Evolutionary conservation across 1,140 invertebrate species (phyloP).

Genomic region (Helicoverpa armigera): DNA sequence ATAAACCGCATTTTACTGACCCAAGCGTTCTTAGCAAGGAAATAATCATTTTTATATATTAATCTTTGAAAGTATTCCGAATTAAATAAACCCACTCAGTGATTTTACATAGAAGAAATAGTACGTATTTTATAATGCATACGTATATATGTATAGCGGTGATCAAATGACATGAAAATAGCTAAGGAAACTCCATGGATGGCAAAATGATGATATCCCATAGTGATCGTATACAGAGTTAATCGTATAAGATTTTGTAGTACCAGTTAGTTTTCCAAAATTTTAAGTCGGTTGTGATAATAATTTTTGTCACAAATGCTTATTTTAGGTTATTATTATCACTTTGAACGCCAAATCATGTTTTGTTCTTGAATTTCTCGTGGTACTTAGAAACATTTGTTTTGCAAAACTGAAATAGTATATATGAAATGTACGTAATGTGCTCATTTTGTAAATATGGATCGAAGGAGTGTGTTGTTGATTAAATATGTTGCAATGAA

Average conservation of each 20-base stretch:
- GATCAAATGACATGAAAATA: too few relatives aligned
- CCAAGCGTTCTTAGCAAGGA: too few relatives aligned
- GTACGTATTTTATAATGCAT: too few relatives aligned
- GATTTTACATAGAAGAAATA: background rate
- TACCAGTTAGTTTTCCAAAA: background rate
- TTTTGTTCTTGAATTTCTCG: background rate
- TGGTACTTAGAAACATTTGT: background rate
- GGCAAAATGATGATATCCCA: too few relatives aligned
- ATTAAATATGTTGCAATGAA: constrained; percentile 55
- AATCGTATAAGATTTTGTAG: too few relatives aligned
- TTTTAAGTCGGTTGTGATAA: constrained; percentile 2
- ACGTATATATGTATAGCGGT: too few relatives aligned
- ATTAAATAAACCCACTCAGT: background rate
- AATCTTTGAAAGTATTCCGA: too few relatives aligned
- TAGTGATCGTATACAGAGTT: too few relatives aligned
- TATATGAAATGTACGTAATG: constrained; percentile 35
- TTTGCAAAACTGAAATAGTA: background rate
- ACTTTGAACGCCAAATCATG: background rate
- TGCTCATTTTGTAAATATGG: constrained; percentile 49
- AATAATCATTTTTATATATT: too few relatives aligned
- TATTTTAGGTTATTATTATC: background rate
- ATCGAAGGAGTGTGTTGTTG: constrained; percentile 54
- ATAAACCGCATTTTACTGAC: too few relatives aligned
- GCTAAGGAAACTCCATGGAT: too few relatives aligned
- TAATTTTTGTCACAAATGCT: constrained; percentile 27